A percentile compares a stretch with the other conserved stretches of the same genome.
These are phyloP conservation scores for Epizoanthus scotinus DNA, from an alignment of 92 coral and sea anemone genomes.

Conservation along the genomic window DNA sequence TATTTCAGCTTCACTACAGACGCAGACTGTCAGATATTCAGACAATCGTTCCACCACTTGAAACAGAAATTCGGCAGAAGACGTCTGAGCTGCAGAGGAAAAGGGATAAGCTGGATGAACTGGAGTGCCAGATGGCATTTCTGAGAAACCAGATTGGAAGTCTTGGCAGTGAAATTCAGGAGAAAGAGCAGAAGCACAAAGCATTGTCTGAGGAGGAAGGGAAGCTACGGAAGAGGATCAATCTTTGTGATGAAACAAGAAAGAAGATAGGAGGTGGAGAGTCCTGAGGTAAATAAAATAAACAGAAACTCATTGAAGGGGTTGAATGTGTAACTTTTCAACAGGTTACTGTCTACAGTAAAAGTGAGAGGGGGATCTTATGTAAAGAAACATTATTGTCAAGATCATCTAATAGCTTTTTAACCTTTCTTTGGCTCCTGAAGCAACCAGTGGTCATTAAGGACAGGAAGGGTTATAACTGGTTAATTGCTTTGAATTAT, in stretches of 20 bases:
- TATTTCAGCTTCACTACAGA: constrained; percentile 34
- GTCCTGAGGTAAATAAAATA: constrained; percentile 19
- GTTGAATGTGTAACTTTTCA: background rate
- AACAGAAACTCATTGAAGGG: constrained; percentile 4
- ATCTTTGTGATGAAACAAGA: constrained; percentile 34
- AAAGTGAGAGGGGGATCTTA: too few relatives aligned
- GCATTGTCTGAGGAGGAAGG: constrained; percentile 26
- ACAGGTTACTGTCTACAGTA: background rate
- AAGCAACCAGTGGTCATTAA: too few relatives aligned
- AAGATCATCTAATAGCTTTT: too few relatives aligned
- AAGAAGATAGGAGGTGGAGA: constrained; percentile 29
- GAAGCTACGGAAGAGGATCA: constrained; percentile 22
- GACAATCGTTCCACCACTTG: constrained; percentile 24
- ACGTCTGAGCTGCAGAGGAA: constrained; percentile 34
- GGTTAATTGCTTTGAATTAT: too few relatives aligned
- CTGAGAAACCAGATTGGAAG: constrained; percentile 42
- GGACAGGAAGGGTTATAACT: too few relatives aligned
- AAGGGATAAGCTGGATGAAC: constrained; percentile 31
- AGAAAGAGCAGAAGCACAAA: constrained; percentile 22
- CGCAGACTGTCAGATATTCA: constrained; percentile 35
- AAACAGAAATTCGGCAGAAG: constrained; percentile 28
- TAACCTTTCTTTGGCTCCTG: too few relatives aligned
- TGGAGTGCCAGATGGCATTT: constrained; percentile 40
- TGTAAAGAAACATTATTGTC: too few relatives aligned
- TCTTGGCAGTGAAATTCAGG: constrained; percentile 16